These are phyloP conservation scores for Phrynocephalus vlangalii DNA, from an alignment of 2,797 vertebrate species.

Conservation along the genomic window DNA sequence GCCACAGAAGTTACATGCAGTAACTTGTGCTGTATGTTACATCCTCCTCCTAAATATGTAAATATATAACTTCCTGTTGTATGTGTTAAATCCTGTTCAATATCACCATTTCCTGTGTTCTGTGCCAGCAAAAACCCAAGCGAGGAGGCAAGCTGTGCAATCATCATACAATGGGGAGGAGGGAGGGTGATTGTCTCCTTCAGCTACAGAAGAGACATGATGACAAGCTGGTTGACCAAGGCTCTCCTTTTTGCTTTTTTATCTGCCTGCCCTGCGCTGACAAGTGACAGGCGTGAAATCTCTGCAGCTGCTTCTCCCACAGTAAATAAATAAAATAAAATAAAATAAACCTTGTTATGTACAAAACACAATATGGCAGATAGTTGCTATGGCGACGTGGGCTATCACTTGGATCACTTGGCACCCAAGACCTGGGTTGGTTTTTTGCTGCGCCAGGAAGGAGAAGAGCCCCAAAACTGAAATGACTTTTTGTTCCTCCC, in stretches of 20 bases:
- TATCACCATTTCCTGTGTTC: too few species aligned
- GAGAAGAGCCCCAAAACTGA: not conserved
- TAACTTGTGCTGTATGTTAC: too few species aligned
- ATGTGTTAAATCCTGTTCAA: too few species aligned
- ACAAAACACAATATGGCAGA: conserved; percentile 17
- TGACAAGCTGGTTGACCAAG: conserved; percentile 26
- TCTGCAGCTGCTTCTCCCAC: not conserved
- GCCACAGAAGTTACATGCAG: too few species aligned
- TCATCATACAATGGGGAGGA: not conserved
- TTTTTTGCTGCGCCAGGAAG: not conserved
- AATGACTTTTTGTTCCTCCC: not conserved
- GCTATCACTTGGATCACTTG: not conserved
- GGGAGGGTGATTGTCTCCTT: not conserved
- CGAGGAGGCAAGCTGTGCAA: not conserved
- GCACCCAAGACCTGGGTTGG: rapidly evolving
- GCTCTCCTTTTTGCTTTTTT: not conserved
- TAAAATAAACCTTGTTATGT: conserved; percentile 4
- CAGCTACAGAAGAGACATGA: not conserved
- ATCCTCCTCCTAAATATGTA: too few species aligned
- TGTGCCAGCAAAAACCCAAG: not conserved
- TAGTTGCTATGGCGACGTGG: not conserved
- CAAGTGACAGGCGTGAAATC: not conserved
- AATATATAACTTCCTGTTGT: conserved; percentile 14
- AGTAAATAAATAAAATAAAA: not conserved
- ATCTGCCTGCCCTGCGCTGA: not conserved